A percentile compares a stretch with the other conserved stretches of the same genome.
phyloP scores from a whole-genome alignment of 2,888 invertebrate species.

The Pocota personata region DNA sequence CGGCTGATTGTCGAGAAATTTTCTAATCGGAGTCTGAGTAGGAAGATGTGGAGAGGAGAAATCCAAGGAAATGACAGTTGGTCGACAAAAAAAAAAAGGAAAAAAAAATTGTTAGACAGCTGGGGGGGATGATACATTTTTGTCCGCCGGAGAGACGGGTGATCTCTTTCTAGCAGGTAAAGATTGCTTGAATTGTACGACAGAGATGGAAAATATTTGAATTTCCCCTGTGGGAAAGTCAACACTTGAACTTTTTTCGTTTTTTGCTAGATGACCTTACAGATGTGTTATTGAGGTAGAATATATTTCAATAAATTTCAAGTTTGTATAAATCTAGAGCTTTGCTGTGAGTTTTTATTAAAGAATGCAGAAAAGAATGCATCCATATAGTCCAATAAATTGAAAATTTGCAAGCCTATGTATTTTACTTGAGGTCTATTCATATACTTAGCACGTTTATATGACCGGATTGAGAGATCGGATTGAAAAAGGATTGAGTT shows the following conservation, averaged over 20 bases:
- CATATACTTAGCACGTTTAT: too few relatives aligned
- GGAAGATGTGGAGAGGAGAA: constrained; percentile 48
- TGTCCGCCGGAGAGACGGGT: constrained; percentile 10
- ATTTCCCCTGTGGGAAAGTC: not conserved
- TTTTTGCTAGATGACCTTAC: not conserved
- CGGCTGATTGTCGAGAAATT: constrained; percentile 60
- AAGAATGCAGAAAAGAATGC: too few relatives aligned
- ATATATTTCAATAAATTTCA: not conserved
- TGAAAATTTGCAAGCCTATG: too few relatives aligned
- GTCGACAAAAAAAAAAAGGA: constrained; percentile 8
- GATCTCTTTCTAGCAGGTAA: constrained; percentile 30
- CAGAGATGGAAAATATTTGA: not conserved
- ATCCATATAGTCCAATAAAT: too few relatives aligned
- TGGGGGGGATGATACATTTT: not conserved
- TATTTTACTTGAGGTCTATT: too few relatives aligned
- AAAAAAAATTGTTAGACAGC: not conserved
- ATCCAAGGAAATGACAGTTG: constrained; percentile 42
- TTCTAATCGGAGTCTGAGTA: constrained; percentile 40
- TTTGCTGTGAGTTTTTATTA: too few relatives aligned
- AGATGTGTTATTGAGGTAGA: constrained; percentile 1
- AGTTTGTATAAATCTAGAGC: too few relatives aligned
- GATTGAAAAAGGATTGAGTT: too few relatives aligned
- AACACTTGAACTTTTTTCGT: not conserved
- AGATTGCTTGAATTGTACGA: not conserved
- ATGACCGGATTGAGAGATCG: too few relatives aligned